Conservation (phyloP, 2,113 vertebrate species). For the Nyctereutes procyonoides region DNA sequence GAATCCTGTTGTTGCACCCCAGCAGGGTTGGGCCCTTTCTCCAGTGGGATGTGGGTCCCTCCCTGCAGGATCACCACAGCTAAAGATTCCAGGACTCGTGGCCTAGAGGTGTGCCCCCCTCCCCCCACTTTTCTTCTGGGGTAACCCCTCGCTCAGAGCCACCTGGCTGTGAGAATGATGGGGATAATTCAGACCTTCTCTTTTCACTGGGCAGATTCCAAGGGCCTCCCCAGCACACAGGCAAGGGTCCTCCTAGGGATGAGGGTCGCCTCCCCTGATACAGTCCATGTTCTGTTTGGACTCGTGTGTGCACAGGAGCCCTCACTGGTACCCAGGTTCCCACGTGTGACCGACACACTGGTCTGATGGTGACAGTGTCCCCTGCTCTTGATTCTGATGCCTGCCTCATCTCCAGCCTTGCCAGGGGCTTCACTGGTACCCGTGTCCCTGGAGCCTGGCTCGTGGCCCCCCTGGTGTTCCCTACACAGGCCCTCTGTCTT, state of each 20-base stretch:
- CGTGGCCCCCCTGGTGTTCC: rapidly evolving
- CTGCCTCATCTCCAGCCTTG: too few species aligned
- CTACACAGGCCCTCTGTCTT: rapidly evolving
- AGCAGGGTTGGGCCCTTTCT: rapidly evolving
- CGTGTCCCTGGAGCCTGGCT: neutral
- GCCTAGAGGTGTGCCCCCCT: neutral
- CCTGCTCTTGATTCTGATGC: neutral
- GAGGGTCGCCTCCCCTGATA: rapidly evolving
- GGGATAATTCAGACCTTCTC: too few species aligned
- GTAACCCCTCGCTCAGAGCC: neutral
- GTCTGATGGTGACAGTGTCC: neutral
- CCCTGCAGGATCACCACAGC: neutral
- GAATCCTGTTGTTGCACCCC: rapidly evolving
- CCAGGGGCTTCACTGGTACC: neutral
- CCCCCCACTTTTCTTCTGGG: too few species aligned
- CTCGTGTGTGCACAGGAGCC: neutral
- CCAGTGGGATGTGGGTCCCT: neutral
- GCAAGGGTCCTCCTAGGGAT: neutral
- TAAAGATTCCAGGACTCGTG: neutral
- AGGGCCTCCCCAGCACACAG: rapidly evolving
- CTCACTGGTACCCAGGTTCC: neutral
- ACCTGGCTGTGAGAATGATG: neutral
- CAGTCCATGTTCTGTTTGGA: rapidly evolving
- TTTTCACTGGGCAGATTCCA: neutral
- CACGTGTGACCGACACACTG: rapidly evolving